Percentiles rank a stretch among this genome's conserved stretches.
Conservation (phyloP, 2,888 invertebrate species). For the Macrosiphum euphorbiae region DNA sequence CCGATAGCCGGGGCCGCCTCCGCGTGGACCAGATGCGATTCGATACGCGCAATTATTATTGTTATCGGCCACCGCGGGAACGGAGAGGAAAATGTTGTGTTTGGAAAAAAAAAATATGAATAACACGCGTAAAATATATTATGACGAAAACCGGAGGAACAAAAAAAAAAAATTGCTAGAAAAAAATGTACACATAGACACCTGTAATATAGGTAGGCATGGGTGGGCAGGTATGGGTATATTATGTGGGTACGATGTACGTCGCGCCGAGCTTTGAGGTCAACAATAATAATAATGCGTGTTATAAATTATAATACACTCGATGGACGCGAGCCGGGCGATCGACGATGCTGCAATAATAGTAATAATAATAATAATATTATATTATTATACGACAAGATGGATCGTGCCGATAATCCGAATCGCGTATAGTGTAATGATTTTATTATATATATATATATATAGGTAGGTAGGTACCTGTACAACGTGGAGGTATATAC, state of each 20-base stretch:
- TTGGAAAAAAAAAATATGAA: too few species aligned
- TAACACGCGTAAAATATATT: background rate
- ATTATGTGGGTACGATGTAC: too few species aligned
- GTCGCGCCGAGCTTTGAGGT: slow-evolving; percentile 42
- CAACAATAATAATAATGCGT: slow-evolving; percentile 4
- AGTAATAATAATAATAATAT: background rate
- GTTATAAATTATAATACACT: too few species aligned
- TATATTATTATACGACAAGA: slow-evolving; percentile 41
- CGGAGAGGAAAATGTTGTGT: too few species aligned
- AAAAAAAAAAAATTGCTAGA: background rate
- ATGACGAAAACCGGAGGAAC: background rate
- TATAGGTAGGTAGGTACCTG: too few species aligned
- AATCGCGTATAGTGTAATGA: background rate
- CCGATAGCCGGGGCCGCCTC: slow-evolving; percentile 59
- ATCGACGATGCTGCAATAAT: slow-evolving; percentile 17
- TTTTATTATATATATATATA: background rate
- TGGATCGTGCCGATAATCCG: slow-evolving; percentile 48
- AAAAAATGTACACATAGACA: background rate
- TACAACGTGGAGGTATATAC: background rate
- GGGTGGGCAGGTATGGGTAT: too few species aligned
- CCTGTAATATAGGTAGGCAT: background rate
- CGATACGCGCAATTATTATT: slow-evolving; percentile 62
- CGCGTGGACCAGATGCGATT: slow-evolving; percentile 60
- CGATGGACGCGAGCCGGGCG: background rate
- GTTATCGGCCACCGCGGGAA: slow-evolving; percentile 46